phyloP scores from a whole-genome alignment of 2,888 invertebrate genomes.

The Perdita meconis region DNA sequence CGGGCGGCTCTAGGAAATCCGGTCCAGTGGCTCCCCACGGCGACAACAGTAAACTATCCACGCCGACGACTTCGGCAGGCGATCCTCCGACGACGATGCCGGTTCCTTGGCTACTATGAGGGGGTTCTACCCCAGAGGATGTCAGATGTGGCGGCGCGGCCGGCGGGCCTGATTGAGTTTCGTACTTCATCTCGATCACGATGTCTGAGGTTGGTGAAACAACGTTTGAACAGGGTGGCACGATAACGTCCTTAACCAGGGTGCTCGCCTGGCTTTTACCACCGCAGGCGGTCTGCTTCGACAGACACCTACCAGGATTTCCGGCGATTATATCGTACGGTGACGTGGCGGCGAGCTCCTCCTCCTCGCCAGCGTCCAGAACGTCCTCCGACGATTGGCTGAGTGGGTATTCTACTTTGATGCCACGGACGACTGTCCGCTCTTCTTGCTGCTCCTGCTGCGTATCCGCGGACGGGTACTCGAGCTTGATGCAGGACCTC shows the following conservation, averaged over 20 bases:
- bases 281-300: slow-evolving; percentile 37
- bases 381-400: slow-evolving; percentile 70
- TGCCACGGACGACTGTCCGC: slow-evolving; percentile 46
- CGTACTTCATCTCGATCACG: slow-evolving; percentile 82
- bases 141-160: slow-evolving; percentile 78
- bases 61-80: slow-evolving; percentile 80
- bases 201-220: slow-evolving; percentile 73
- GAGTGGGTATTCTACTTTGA: slow-evolving; percentile 75
- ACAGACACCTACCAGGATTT: slow-evolving; percentile 55
- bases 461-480: slow-evolving; percentile 59
- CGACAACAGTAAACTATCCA: slow-evolving; percentile 79
- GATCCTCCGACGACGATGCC: slow-evolving; percentile 79
- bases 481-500: slow-evolving; percentile 68
- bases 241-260: slow-evolving; percentile 57
- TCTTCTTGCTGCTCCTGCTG: slow-evolving; percentile 49
- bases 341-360: slow-evolving; percentile 73
- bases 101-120: slow-evolving; percentile 81
- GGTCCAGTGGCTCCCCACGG: slow-evolving; percentile 79
- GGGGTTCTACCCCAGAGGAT: slow-evolving; percentile 80
- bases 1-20: slow-evolving; percentile 74
- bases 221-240: slow-evolving; percentile 60
- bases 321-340: slow-evolving; percentile 77
- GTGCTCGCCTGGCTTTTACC: slow-evolving; percentile 22
- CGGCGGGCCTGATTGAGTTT: slow-evolving; percentile 79
- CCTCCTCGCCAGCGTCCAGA: slow-evolving; percentile 72